phyloP scores from a whole-genome alignment of 2,797 vertebrate species.

The Trematomus bernacchii region DNA sequence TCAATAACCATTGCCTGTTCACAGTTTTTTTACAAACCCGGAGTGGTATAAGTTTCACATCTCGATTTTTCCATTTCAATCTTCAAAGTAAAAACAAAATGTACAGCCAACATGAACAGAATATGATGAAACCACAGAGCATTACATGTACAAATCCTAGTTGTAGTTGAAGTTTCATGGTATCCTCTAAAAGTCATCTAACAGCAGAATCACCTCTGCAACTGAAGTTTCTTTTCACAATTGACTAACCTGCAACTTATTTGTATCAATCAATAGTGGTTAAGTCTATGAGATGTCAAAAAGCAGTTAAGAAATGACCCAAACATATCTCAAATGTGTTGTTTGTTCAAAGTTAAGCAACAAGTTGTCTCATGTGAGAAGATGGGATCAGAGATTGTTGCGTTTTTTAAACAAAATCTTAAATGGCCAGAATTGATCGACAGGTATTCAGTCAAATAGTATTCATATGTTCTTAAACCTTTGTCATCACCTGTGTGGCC shows the following conservation, averaged over 20 bases:
- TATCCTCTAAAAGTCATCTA: too few species aligned
- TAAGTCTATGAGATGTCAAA: too few species aligned
- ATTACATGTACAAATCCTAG: not conserved
- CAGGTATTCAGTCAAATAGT: not conserved
- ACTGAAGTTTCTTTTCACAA: not conserved
- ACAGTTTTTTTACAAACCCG: not conserved
- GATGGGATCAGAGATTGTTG: too few species aligned
- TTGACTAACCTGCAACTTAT: too few species aligned
- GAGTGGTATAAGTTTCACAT: not conserved
- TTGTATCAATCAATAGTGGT: too few species aligned
- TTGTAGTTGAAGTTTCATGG: too few species aligned
- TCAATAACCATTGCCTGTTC: not conserved
- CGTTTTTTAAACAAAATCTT: not conserved
- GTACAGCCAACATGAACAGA: not conserved
- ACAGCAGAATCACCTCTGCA: not conserved
- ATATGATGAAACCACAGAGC: not conserved
- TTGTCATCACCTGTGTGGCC: not conserved
- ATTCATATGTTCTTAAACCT: not conserved
- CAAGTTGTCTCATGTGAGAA: too few species aligned
- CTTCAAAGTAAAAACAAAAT: not conserved
- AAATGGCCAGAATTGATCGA: not conserved
- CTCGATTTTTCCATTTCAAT: not conserved
- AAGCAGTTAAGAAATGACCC: too few species aligned
- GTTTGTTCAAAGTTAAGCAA: too few species aligned
- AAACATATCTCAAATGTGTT: not conserved